A percentile compares a stretch with the other conserved stretches of the same genome.
Evolutionary conservation across 2,797 vertebrate genomes (phyloP).

Genomic region (Takifugu ocellatus): DNA sequence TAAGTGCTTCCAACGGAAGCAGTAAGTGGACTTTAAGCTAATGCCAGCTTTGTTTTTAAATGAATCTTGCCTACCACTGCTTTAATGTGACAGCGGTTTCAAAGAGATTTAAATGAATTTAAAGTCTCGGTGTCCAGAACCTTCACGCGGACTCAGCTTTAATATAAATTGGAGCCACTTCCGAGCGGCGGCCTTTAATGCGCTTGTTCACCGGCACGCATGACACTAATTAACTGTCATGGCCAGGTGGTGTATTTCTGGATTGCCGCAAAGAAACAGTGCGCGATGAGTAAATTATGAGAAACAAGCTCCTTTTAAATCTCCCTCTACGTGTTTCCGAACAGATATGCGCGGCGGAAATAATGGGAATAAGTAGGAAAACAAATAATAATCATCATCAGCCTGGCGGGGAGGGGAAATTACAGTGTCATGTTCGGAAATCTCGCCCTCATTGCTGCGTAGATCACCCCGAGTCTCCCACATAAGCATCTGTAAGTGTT

Average conservation of each 20-base stretch:
- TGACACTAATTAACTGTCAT: constrained; percentile 63
- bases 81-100: constrained; percentile 20
- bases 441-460: constrained; percentile 24
- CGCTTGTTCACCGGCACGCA: constrained; percentile 32
- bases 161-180: constrained; percentile 48
- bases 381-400: constrained; percentile 19
- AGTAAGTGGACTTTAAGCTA: background rate
- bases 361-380: constrained; percentile 26
- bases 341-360: constrained; percentile 5
- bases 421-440: constrained; percentile 17
- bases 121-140: constrained; percentile 27
- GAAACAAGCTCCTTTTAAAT: constrained; percentile 20
- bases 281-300: constrained; percentile 20
- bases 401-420: constrained; percentile 33
- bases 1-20: background rate
- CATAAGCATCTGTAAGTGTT: constrained; percentile 38
- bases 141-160: constrained; percentile 8
- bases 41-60: background rate
- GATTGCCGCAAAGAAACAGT: constrained; percentile 21
- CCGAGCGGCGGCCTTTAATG: constrained; percentile 37
- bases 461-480: constrained; percentile 36
- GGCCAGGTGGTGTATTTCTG: constrained; percentile 26
- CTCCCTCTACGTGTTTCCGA: constrained; percentile 9
- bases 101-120: constrained; percentile 21
- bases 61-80: constrained; percentile 10